These are phyloP conservation scores for Hippocampus abdominalis DNA, from an alignment of 2,113 vertebrate species.

Conservation along the genomic window DNA sequence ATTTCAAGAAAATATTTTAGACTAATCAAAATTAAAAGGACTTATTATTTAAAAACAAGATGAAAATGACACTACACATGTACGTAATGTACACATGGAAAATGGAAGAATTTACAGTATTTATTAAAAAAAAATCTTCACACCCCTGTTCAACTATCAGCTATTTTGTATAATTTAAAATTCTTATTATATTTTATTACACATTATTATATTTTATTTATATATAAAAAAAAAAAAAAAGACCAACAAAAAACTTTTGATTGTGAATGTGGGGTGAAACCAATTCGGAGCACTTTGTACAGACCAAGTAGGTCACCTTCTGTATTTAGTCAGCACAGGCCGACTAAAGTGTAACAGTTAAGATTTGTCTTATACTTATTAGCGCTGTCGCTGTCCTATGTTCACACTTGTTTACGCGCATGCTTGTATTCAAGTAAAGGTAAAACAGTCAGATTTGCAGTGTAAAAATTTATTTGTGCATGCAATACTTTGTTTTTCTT, in stretches of 20 bases:
- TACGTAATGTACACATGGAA: too few species aligned
- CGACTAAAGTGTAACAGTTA: neutral
- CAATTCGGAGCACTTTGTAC: neutral
- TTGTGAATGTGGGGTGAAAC: neutral
- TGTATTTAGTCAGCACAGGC: neutral
- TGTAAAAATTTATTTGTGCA: too few species aligned
- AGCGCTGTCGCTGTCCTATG: neutral
- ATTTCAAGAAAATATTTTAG: neutral
- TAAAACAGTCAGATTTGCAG: neutral
- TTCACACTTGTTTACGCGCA: neutral
- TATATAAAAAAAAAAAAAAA: too few species aligned
- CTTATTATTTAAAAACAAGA: neutral
- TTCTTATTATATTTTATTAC: too few species aligned
- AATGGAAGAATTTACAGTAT: neutral
- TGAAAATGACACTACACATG: neutral
- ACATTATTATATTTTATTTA: too few species aligned
- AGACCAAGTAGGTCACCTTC: neutral
- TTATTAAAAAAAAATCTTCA: neutral
- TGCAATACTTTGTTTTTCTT: too few species aligned
- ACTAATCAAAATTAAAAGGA: neutral
- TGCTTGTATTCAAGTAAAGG: neutral
- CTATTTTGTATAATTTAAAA: neutral
- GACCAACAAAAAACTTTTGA: neutral
- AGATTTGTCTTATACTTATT: neutral
- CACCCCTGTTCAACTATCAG: neutral